Base-by-base conservation (phyloP, 2,888 invertebrate species). In the Phalangium opilio region DNA sequence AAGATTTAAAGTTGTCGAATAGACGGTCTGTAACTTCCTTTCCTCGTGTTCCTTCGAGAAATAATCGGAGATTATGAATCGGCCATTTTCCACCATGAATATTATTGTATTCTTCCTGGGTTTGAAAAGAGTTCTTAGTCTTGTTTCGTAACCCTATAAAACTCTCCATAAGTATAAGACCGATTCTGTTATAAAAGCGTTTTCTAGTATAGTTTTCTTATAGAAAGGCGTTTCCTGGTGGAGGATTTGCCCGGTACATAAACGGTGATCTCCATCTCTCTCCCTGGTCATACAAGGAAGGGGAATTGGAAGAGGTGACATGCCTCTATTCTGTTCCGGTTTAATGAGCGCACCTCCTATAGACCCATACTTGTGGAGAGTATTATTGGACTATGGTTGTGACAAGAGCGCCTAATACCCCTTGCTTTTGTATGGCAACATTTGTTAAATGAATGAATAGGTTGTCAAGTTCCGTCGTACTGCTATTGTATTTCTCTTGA, bases 401-500 rank as follows among this genome's bases (percentile, higher is more conserved):
- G 18, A 32, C 14, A 15, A 44, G 19, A 38, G 14, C 20, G 20
- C 11, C 34, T 69, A 74, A 69, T 67, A 81, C 82, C 56, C 91
- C 91, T 63, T 90, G 89, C 67, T 91, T 93, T 67, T 96, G 95
- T n/a, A 95, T 89, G 49, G 93, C 91, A 3, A 93, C 93, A 64
- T 95, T 95, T 11, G 93, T 93, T 45, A 93, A 73, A 71, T 93
- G 93, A 45, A 91, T 84, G 62, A 87, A 93, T 79, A 86, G 84
- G 64, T 84, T 90, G 39, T 53, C 53, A 11, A 53, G 41, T 32
- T 53, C 67, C 52, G 68, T 69, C 55, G 68, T 68, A 40, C 67
- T 59, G 45, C 67, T 67, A 54, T 62, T 64, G 57, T 93, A 93
- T 65, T 91, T 91, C 43, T 91, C 86, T 0, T 91, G 90, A 61